phyloP scores from a whole-genome alignment of 1,140 invertebrate genomes.

The Meloidogyne hapla region DNA sequence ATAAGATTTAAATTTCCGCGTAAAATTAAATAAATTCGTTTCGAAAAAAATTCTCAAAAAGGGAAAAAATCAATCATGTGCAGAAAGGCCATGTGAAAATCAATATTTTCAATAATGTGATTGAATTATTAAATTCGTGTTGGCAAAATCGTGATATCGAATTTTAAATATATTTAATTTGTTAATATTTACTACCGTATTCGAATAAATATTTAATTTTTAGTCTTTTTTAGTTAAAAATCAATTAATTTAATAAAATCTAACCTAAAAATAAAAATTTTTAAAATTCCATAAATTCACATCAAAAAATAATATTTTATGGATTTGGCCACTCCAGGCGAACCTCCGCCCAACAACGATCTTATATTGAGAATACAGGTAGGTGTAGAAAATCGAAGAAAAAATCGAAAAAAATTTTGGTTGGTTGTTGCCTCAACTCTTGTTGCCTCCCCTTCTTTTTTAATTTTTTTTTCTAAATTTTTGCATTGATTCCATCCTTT shows the following conservation, averaged over 20 bases:
- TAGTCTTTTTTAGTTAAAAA: background rate
- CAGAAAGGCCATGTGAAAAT: too few species aligned
- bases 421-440: too few species aligned
- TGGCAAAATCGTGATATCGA: too few species aligned
- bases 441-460: too few species aligned
- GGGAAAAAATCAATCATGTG: background rate
- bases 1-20: background rate
- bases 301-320: background rate
- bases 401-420: background rate
- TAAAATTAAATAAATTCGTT: background rate
- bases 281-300: background rate
- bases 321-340: conserved; percentile 15
- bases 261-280: background rate
- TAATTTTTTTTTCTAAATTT: too few species aligned
- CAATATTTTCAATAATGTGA: too few species aligned
- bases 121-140: too few species aligned
- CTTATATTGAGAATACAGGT: conserved; percentile 20
- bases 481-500: too few species aligned
- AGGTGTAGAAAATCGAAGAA: too few species aligned
- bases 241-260: background rate
- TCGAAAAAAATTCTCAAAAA: background rate
- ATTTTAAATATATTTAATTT: too few species aligned
- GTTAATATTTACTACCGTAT: too few species aligned
- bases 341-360: conserved; percentile 6
- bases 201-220: too few species aligned